phyloP scores from a whole-genome alignment of 2,888 invertebrate genomes.

The Drosophila borealis region DNA sequence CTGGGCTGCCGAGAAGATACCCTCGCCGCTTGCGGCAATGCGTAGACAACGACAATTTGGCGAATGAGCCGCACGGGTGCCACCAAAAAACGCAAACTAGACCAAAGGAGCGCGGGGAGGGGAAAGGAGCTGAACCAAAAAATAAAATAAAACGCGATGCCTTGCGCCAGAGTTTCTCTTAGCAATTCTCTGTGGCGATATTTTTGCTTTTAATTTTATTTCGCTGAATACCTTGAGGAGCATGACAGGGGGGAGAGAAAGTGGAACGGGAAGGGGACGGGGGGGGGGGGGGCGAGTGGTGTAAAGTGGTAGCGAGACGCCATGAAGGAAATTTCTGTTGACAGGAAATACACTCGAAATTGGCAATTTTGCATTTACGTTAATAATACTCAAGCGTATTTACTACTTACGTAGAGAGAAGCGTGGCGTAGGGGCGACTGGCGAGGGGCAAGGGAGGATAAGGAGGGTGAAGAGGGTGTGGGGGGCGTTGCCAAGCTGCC shows the following conservation, averaged over 20 bases:
- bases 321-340: conserved; percentile 82
- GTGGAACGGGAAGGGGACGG: neutral
- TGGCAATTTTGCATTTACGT: conserved; percentile 85
- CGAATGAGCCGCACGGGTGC: conserved; percentile 69
- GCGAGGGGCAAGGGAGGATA: neutral
- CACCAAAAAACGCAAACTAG: conserved; percentile 37
- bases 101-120: neutral
- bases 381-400: conserved; percentile 84
- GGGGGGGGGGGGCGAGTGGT: neutral
- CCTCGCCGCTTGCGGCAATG: conserved; percentile 26
- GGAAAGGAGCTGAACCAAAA: conserved; percentile 8
- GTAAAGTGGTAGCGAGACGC: conserved; percentile 19
- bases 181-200: conserved; percentile 34
- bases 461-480: neutral
- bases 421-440: neutral
- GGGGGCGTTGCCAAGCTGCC: conserved; percentile 39
- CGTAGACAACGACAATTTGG: conserved; percentile 63
- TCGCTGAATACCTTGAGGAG: conserved; percentile 42
- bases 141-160: conserved; percentile 36
- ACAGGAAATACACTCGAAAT: conserved; percentile 85
- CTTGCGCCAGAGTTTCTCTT: conserved; percentile 22
- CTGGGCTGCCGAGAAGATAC: too few species aligned
- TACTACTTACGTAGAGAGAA: conserved; percentile 68
- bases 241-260: neutral
- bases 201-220: conserved; percentile 76